Evolutionary conservation across 2,888 invertebrate genomes (phyloP).

Genomic region (Acanthosepion esculentum): DNA sequence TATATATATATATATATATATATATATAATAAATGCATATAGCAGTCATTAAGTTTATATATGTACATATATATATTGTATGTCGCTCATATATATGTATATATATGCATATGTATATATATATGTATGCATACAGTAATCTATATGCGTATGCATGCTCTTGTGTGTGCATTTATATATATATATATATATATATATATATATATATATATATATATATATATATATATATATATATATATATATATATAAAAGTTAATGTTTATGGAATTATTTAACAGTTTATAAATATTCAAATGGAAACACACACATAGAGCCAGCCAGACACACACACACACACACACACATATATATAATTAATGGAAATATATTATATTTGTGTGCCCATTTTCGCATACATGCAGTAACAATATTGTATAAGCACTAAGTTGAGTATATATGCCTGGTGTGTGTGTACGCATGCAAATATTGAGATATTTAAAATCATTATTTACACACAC

Average conservation of each 20-base stretch:
- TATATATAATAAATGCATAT: too few species aligned
- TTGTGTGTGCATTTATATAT: neutral
- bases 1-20: too few species aligned
- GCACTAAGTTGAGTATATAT: neutral
- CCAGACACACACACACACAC: neutral
- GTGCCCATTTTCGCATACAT: neutral
- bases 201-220: neutral
- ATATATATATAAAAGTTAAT: neutral
- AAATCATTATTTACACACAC: neutral
- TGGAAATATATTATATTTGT: neutral
- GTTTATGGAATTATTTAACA: too few species aligned
- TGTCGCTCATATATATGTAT: too few species aligned
- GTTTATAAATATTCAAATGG: too few species aligned
- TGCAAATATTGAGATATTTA: neutral
- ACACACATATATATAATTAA: neutral
- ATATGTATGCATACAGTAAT: too few species aligned
- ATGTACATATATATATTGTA: neutral
- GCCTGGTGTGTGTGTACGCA: neutral
- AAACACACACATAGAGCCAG: neutral
- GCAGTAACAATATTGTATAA: neutral
- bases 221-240: neutral
- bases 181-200: neutral
- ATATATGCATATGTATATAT: neutral
- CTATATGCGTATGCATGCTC: neutral
- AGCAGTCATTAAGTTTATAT: too few species aligned